phyloP scores from a whole-genome alignment of 2,888 invertebrate genomes.

The Oxyscelio sp. region DNA sequence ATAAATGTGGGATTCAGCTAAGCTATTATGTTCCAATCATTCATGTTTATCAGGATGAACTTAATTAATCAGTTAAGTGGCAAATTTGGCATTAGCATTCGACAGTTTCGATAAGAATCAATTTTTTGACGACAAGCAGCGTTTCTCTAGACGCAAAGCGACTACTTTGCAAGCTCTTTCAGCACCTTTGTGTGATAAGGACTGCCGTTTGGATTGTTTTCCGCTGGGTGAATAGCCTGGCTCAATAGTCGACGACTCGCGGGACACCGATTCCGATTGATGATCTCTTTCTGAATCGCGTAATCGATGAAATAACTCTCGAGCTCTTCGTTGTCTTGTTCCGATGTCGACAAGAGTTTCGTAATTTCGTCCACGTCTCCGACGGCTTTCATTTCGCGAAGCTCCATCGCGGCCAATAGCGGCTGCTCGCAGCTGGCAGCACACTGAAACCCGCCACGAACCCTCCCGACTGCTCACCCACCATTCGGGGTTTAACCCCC shows the following conservation, averaged over 20 bases:
- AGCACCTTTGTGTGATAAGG: slow-evolving; percentile 80
- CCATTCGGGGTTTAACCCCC: slow-evolving; percentile 6
- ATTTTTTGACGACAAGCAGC: too few species aligned
- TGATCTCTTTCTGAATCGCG: slow-evolving; percentile 85
- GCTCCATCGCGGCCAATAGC: slow-evolving; percentile 81
- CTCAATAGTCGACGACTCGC: slow-evolving; percentile 84
- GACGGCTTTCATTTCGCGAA: slow-evolving; percentile 83
- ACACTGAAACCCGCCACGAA: slow-evolving; percentile 47
- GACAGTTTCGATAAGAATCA: too few species aligned
- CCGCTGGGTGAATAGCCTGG: slow-evolving; percentile 80
- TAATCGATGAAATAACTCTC: slow-evolving; percentile 85
- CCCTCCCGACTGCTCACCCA: slow-evolving; percentile 19
- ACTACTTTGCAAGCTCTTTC: slow-evolving; percentile 13
- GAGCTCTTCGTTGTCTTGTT: slow-evolving; percentile 78
- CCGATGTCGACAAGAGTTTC: slow-evolving; percentile 81
- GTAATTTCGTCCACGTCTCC: slow-evolving; percentile 83
- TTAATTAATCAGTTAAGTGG: too few species aligned
- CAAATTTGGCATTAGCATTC: too few species aligned
- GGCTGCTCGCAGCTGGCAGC: slow-evolving; percentile 75
- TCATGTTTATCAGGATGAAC: too few species aligned
- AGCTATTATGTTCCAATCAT: too few species aligned
- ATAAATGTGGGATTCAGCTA: too few species aligned
- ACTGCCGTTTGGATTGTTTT: slow-evolving; percentile 81
- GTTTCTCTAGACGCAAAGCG: background rate
- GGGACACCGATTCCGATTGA: slow-evolving; percentile 84